Percentiles rank a stretch among this genome's conserved stretches.
Evolutionary conservation across 1,140 invertebrate species (phyloP).

Genomic region (Hyles euphorbiae): DNA sequence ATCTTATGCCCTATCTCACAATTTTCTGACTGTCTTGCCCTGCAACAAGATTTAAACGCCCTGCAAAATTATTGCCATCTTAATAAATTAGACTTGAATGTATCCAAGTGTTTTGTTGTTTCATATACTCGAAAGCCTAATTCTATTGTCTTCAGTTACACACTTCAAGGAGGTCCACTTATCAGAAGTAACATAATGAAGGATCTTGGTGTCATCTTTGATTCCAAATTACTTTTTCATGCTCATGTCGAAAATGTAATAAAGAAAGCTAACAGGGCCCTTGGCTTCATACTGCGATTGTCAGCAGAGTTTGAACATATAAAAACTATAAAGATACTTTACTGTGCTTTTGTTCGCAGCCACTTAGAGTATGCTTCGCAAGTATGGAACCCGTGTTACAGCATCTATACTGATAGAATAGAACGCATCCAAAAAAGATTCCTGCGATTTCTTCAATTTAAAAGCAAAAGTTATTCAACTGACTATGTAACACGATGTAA

Average conservation of each 20-base stretch:
- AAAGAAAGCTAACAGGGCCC: constrained; percentile 5
- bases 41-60: no score
- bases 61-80: no score
- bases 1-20: no score
- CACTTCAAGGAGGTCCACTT: no score
- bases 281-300: constrained; percentile 6
- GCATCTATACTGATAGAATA: constrained; percentile 2
- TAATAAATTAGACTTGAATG: no score
- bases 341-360: constrained; percentile 14
- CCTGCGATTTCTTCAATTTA: constrained; percentile 6
- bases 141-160: no score
- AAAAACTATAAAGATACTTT: constrained; percentile 11
- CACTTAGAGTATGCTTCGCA: constrained; percentile 12
- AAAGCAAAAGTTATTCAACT: background rate
- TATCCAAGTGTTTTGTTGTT: no score
- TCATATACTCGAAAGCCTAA: no score
- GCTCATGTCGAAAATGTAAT: constrained; percentile 3
- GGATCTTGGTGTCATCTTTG: constrained; percentile 6
- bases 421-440: constrained; percentile 6
- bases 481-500: background rate
- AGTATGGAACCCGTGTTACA: constrained; percentile 14
- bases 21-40: no score
- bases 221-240: constrained; percentile 8
- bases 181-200: no score
- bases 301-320: constrained; percentile 2